Base-by-base conservation (phyloP, 2,888 invertebrate species). In the Rugalucina vietnamica region DNA sequence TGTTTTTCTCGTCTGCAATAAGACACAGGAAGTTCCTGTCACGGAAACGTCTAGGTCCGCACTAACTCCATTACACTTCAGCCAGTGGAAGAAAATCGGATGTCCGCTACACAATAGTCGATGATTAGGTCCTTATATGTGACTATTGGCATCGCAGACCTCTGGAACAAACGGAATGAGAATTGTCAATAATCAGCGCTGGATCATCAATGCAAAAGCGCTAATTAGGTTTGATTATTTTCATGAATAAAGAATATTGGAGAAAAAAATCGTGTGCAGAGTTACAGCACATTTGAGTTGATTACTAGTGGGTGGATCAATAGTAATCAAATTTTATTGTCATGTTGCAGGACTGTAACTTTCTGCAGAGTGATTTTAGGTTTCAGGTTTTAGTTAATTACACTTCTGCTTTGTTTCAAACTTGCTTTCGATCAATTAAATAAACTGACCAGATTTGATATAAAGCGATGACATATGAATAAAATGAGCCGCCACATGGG, bases 141-240 rank as follows among this genome's bases (percentile, higher is more conserved):
- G 65, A 65, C 2, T 65, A 65, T 65, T 65, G 65, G 65, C 65
- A 34, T 34, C 65, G 21, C 34, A 34, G 65, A 24, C 65, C 32
- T 65, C 65, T 65, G 65, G 65, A 65, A 65, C 27, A 65, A 24
- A 65, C 65, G 34, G 65, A 65, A 65, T 12, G 65, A 65, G 65
- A 65, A 65, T 65, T 21, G 34, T 65, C 65, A 65, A 65, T 65
- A 65, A 65, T 65, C 65, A 65, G 34, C 18, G 14, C 24, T 10
- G 65, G 65, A 65, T 32, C 65, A 65, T 34, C 65, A 65, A 65
- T 65, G 65, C 65, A 34, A 65, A 65, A 65, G 34, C 65, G 65
- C 65, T 65, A 65, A 65, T 65, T 65, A 65, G 65, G 65, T 65
- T 65, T 65, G 65, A 65, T 65, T 65, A 65, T 65, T 65, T 65